Evolutionary conservation across 2,888 invertebrate genomes (phyloP).

Genomic region (Mantis religiosa): DNA sequence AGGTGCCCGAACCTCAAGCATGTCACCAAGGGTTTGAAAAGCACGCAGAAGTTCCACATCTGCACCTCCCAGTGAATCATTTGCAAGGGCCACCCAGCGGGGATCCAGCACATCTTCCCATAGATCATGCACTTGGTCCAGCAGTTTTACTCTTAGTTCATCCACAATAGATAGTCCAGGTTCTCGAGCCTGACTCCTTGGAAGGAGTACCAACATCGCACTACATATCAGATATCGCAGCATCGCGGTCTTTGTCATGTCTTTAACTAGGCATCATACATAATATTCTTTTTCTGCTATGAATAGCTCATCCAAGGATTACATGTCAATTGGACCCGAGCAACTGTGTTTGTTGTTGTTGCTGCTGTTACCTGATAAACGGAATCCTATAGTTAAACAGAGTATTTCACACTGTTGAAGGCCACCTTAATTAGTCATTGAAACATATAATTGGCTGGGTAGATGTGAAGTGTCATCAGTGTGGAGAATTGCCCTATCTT

Average conservation of each 20-base stretch:
- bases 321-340: too few species aligned
- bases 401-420: too few species aligned
- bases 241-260: not conserved
- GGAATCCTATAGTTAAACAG: too few species aligned
- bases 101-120: slow-evolving; percentile 49
- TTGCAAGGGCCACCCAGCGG: slow-evolving; percentile 30
- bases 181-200: not conserved
- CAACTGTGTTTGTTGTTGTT: too few species aligned
- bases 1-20: slow-evolving; percentile 42
- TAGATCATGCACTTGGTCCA: slow-evolving; percentile 54
- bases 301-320: too few species aligned
- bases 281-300: too few species aligned
- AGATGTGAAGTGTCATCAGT: too few species aligned
- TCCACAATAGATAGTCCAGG: slow-evolving; percentile 20
- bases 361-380: too few species aligned
- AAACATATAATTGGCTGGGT: too few species aligned
- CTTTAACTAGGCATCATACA: not conserved
- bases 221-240: not conserved
- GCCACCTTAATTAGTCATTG: too few species aligned
- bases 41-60: slow-evolving; percentile 57
- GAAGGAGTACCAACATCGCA: not conserved
- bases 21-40: slow-evolving; percentile 55
- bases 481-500: too few species aligned
- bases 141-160: slow-evolving; percentile 53
- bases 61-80: slow-evolving; percentile 32